Evolutionary conservation across 1,140 invertebrate species (phyloP), one percentile per base, ranked within the genome.

Genomic region (Hylaeus anthracinus): DNA sequence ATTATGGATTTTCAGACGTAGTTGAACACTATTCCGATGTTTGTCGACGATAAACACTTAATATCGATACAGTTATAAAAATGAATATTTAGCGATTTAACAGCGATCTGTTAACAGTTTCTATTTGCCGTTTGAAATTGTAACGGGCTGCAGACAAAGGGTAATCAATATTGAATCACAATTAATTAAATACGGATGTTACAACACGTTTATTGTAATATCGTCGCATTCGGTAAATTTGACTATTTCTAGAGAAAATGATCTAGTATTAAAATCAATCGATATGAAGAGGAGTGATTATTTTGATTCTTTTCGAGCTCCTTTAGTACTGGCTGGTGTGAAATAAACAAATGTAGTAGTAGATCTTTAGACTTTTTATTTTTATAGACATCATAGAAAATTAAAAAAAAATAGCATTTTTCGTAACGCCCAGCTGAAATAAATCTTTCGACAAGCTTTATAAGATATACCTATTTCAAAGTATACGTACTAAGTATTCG

Each of bases 151-250:
- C 3, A 14, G 15, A 39, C 37, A 74, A 64, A 41, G 45, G 60
- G 10, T n/a, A 37, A 15, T 74, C 45, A 53, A 64, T 64, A 51
- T 51, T 53, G 60, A 64, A 41, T 61, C 37, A 41, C 61, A 64
- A 64, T 73, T 45, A 73, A 73, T 61, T 58, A 72, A 72, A 72
- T 72, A 63, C 8, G n/a, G 6, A 61, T 48, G 48, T 72, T 48
- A 12, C 15, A 48, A 48, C 43, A 5, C 8, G 26, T 6, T 41
- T 41, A 43, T 26, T 60, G 41, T 43, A 5, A 61, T 14, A n/a
- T 12, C n/a, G 60, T 41, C 6, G 56, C 58, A 43, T 58, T 26
- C 39, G 6, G 12, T 45, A n/a, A 43, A 56, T 37, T n/a, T 37
- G 5, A 60, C 55, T 58, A n/a, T 58, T 58, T n/a, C 55, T n/a